Conservation (phyloP, 2,797 vertebrate genomes). For the Acanthurus tractus region DNA sequence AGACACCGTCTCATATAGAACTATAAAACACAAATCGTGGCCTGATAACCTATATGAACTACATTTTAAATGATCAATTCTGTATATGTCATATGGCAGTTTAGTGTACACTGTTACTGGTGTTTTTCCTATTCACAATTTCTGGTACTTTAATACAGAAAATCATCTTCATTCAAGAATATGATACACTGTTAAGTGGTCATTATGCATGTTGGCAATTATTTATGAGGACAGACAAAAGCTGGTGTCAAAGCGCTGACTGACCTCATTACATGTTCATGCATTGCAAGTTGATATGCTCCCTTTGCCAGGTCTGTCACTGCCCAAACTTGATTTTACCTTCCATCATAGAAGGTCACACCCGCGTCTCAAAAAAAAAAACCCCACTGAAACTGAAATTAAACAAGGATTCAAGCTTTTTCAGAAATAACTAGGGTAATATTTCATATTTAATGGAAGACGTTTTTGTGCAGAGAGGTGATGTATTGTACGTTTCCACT, state of each 20-base stretch:
- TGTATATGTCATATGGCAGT: too few relatives aligned
- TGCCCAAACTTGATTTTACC: slow-evolving; percentile 61
- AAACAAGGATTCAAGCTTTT: neutral
- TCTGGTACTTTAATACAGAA: neutral
- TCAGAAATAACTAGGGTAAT: neutral
- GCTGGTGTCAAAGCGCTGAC: slow-evolving; percentile 62
- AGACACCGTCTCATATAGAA: too few relatives aligned
- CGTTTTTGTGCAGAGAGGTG: neutral
- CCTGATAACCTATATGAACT: too few relatives aligned
- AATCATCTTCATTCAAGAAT: slow-evolving; percentile 35
- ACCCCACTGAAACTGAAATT: neutral
- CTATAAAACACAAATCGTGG: too few relatives aligned
- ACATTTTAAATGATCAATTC: too few relatives aligned
- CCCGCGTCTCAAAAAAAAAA: neutral
- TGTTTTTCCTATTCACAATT: neutral
- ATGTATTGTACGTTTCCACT: neutral
- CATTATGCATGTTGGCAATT: slow-evolving; percentile 74
- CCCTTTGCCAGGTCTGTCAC: slow-evolving; percentile 30
- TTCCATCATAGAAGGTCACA: neutral
- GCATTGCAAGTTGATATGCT: slow-evolving; percentile 64
- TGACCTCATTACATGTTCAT: slow-evolving; percentile 71
- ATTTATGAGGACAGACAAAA: slow-evolving; percentile 75
- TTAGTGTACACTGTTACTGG: neutral
- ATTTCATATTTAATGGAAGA: neutral
- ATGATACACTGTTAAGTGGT: slow-evolving; percentile 69